Evolutionary conservation across 1,140 invertebrate genomes (phyloP).

Genomic region (Hypothenemus hampei): DNA sequence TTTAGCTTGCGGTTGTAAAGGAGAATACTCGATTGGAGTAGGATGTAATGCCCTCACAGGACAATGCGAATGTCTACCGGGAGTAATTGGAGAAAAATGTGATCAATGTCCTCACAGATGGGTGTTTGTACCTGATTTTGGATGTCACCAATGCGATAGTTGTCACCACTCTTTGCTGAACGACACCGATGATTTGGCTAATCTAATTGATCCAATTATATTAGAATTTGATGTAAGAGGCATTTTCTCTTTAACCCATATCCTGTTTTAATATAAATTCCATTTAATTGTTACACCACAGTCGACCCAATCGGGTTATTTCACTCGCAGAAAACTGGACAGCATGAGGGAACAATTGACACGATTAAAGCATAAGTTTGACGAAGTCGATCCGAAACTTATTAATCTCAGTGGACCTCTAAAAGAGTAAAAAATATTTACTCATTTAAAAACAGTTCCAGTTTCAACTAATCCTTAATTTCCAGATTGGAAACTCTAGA

Average conservation of each 20-base stretch:
- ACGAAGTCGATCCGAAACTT: slow-evolving; percentile 58
- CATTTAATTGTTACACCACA: slow-evolving; percentile 33
- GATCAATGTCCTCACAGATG: slow-evolving; percentile 87
- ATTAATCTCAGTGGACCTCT: slow-evolving; percentile 50
- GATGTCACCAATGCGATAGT: slow-evolving; percentile 78
- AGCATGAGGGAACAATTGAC: slow-evolving; percentile 67
- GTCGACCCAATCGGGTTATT: slow-evolving; percentile 68
- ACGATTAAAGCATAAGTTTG: slow-evolving; percentile 60
- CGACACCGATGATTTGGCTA: slow-evolving; percentile 71
- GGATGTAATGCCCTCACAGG: slow-evolving; percentile 85
- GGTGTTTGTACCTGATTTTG: slow-evolving; percentile 61
- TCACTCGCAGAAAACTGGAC: slow-evolving; percentile 68
- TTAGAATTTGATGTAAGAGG: slow-evolving; percentile 64
- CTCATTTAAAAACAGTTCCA: not conserved
- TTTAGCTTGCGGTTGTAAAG: slow-evolving; percentile 78
- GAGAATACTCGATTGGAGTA: slow-evolving; percentile 80
- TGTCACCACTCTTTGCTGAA: slow-evolving; percentile 86
- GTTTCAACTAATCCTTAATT: not conserved
- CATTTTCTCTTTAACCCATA: not conserved
- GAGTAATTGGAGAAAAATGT: slow-evolving; percentile 92
- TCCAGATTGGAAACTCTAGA: slow-evolving; percentile 52
- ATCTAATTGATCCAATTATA: slow-evolving; percentile 59
- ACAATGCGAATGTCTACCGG: slow-evolving; percentile 90
- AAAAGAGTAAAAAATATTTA: slow-evolving; percentile 41
- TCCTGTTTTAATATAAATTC: not conserved